Conservation (phyloP, 2,797 vertebrate genomes). For the Takifugu ocellatus region DNA sequence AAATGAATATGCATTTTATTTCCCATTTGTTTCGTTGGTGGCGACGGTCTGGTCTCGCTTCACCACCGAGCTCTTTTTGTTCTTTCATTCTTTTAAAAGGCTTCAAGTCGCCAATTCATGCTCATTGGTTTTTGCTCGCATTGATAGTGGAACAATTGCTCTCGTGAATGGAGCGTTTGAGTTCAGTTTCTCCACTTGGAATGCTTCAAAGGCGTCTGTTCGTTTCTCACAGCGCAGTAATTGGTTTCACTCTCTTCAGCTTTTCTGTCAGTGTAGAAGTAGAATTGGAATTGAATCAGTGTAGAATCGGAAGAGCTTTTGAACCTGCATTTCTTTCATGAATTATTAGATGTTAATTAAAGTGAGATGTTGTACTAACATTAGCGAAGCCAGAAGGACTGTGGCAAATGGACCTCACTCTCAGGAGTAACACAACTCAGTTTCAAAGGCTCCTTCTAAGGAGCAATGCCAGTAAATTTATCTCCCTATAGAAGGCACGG, state of each 20-base stretch:
- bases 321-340: neutral
- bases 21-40: no score
- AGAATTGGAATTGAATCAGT: neutral
- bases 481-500: neutral
- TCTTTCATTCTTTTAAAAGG: neutral
- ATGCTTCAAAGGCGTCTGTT: neutral
- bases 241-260: neutral
- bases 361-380: conserved; percentile 2
- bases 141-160: neutral
- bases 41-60: neutral
- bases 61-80: neutral
- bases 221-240: neutral
- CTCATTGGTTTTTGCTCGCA: neutral
- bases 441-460: conserved; percentile 8
- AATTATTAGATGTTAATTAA: conserved; percentile 3
- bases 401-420: neutral
- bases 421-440: conserved; percentile 9
- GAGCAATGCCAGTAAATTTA: neutral
- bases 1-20: no score
- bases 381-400: neutral
- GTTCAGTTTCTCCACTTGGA: neutral
- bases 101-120: conserved; percentile 3
- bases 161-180: neutral
- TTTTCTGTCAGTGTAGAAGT: neutral
- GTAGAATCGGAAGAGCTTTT: neutral